These are phyloP conservation scores for Hirundichthys speculiger DNA, from an alignment of 2,113 vertebrate species.

Conservation along the genomic window DNA sequence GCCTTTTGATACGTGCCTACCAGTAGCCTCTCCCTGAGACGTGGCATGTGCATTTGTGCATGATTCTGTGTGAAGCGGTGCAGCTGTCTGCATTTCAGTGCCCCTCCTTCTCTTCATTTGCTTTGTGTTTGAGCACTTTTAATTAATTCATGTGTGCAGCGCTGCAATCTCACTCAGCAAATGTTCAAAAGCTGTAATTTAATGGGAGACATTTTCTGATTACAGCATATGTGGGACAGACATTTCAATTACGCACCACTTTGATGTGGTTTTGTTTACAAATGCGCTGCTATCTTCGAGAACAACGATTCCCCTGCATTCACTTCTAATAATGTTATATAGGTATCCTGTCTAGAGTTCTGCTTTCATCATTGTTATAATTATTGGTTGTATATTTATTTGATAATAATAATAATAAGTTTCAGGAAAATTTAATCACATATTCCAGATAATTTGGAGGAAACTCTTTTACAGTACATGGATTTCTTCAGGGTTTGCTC, in stretches of 20 bases:
- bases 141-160: conserved; percentile 59
- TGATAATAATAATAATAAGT: conserved; percentile 21
- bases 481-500: conserved; percentile 36
- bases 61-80: conserved; percentile 32
- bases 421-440: conserved; percentile 35
- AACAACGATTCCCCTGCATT: conserved; percentile 1
- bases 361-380: conserved; percentile 10
- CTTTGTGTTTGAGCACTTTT: conserved; percentile 49
- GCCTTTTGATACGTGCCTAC: not conserved
- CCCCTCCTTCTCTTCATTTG: conserved; percentile 35
- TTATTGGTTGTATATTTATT: conserved; percentile 25
- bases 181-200: conserved; percentile 58
- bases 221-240: conserved; percentile 46
- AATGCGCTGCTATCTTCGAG: conserved; percentile 18
- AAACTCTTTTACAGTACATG: conserved; percentile 27
- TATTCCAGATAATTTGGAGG: conserved; percentile 28
- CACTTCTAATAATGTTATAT: conserved; percentile 19
- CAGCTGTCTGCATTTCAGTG: conserved; percentile 53
- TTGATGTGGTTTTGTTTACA: conserved; percentile 37
- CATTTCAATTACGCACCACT: conserved; percentile 46
- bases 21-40: not conserved
- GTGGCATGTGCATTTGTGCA: conserved; percentile 7
- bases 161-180: conserved; percentile 53
- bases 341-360: conserved; percentile 9
- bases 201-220: conserved; percentile 53